A percentile compares a stretch with the other conserved stretches of the same genome.
Conservation (phyloP, 2,113 vertebrate genomes). For the Acanthochromis polyacanthus region DNA sequence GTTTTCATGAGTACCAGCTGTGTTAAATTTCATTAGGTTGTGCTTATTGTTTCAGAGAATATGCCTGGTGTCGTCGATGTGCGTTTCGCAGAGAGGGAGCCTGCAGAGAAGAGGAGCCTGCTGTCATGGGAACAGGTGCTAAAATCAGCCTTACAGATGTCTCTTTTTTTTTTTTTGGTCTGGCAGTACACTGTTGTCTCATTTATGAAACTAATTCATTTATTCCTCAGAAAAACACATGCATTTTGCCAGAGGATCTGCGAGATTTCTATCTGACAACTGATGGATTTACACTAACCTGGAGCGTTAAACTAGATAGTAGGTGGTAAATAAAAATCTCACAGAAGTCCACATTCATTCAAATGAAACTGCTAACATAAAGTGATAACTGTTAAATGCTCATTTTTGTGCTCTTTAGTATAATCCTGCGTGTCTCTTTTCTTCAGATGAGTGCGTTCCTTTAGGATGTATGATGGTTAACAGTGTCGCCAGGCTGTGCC, state of each 20-base stretch:
- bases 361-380: not conserved
- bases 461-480: constrained; percentile 94
- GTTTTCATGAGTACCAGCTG: not conserved
- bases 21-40: constrained; percentile 7
- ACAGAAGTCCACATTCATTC: not conserved
- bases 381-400: not conserved
- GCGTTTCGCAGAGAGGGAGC: constrained; percentile 89
- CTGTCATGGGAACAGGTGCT: constrained; percentile 96
- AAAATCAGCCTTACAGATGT: not conserved
- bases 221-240: constrained; percentile 89
- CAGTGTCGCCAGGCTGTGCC: constrained; percentile 87
- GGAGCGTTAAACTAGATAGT: constrained; percentile 94
- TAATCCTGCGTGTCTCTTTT: constrained; percentile 40
- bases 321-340: constrained; percentile 53
- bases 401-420: not conserved
- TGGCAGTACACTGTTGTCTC: not conserved
- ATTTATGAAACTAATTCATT: not conserved
- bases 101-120: constrained; percentile 91
- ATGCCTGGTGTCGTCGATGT: constrained; percentile 93
- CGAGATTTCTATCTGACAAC: constrained; percentile 96
- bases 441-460: constrained; percentile 89
- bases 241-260: constrained; percentile 93
- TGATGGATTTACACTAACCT: constrained; percentile 93
- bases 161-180: not conserved
- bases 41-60: constrained; percentile 84